A percentile compares a stretch with the other conserved stretches of the same genome.
phyloP scores from a whole-genome alignment of 2,888 invertebrate species.

The Neelides folsomi region DNA sequence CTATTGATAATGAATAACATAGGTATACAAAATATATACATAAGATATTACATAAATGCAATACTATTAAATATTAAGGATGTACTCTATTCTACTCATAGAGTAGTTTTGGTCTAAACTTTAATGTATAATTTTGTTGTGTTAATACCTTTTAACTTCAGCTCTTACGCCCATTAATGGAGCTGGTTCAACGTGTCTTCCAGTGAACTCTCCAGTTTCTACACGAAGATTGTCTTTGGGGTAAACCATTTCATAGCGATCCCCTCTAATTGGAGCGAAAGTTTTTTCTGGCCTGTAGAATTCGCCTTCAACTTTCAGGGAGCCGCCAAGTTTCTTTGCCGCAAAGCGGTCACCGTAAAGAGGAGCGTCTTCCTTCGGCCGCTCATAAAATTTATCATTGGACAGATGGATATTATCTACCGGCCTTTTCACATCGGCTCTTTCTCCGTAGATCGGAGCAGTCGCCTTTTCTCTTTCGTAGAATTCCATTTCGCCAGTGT shows the following conservation, averaged over 20 bases:
- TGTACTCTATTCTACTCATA: no score
- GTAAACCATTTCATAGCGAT: conserved; percentile 40
- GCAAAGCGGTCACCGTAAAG: conserved; percentile 38
- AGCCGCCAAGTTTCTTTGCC: conserved; percentile 40
- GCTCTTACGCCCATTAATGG: conserved; percentile 16
- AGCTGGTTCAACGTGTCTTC: conserved; percentile 35
- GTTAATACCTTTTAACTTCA: conserved; percentile 8
- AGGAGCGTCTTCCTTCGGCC: conserved; percentile 37
- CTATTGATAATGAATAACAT: no score
- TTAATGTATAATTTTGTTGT: no score
- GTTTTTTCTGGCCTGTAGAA: conserved; percentile 38
- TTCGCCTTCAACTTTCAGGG: conserved; percentile 43
- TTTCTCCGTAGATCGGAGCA: conserved; percentile 19
- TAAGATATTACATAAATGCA: no score
- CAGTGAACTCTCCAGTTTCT: conserved; percentile 46
- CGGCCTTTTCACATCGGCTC: conserved; percentile 35
- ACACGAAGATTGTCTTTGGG: conserved; percentile 44
- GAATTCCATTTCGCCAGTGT: conserved; percentile 45
- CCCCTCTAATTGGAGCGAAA: conserved; percentile 35
- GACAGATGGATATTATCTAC: conserved; percentile 44
- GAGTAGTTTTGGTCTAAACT: no score
- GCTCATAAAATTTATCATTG: conserved; percentile 5
- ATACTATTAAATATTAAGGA: no score
- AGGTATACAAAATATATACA: no score
- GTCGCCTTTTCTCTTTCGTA: conserved; percentile 6